These are phyloP conservation scores for Agrenia bidenticulata DNA, from an alignment of 2,888 invertebrate genomes.

Conservation along the genomic window DNA sequence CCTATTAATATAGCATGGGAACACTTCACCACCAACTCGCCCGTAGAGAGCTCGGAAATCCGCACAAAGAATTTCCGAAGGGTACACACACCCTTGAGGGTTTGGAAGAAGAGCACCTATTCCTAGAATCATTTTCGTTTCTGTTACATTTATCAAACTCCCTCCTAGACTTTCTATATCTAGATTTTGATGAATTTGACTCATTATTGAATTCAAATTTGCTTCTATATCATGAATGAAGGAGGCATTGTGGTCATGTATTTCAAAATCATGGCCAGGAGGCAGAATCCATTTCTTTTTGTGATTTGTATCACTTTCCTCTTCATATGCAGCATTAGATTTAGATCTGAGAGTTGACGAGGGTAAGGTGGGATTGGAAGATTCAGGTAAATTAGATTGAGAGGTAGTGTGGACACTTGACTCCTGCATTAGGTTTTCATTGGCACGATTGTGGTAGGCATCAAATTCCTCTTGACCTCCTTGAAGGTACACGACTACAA, in stretches of 20 bases:
- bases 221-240: constrained; percentile 46
- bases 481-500: constrained; percentile 52
- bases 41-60: constrained; percentile 45
- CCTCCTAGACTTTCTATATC: constrained; percentile 35
- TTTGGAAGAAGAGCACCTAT: constrained; percentile 50
- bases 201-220: constrained; percentile 41
- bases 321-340: background rate
- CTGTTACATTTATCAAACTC: constrained; percentile 23
- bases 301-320: constrained; percentile 25
- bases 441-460: constrained; percentile 31
- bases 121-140: constrained; percentile 35
- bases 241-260: constrained; percentile 38
- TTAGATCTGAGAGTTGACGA: background rate
- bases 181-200: constrained; percentile 35
- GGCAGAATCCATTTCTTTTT: constrained; percentile 26
- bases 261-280: constrained; percentile 31
- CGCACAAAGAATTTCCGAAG: constrained; percentile 45
- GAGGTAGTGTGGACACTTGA: constrained; percentile 1
- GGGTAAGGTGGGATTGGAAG: constrained; percentile 43
- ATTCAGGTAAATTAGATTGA: constrained; percentile 24
- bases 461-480: constrained; percentile 35
- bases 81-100: constrained; percentile 52
- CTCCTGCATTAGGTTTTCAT: constrained; percentile 20
- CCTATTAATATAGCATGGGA: constrained; percentile 48
- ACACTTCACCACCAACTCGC: constrained; percentile 33